Conservation (phyloP, 2,113 vertebrate species). For the Arizona elegans region DNA sequence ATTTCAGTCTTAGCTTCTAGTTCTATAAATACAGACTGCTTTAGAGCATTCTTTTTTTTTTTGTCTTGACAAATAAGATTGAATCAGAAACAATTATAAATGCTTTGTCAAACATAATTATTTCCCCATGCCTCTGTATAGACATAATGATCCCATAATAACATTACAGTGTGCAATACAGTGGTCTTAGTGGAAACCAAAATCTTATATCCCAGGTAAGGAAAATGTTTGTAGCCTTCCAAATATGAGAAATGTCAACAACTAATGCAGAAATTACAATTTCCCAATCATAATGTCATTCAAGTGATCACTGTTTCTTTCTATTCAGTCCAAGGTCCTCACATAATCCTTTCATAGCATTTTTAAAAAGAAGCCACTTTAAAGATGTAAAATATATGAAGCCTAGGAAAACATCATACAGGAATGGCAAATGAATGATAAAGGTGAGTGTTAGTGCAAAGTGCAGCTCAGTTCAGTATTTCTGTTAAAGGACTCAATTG, state of each 20-base stretch:
- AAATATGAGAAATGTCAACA: constrained; percentile 54
- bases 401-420: constrained; percentile 21
- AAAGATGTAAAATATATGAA: constrained; percentile 6
- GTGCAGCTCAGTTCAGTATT: constrained; percentile 72
- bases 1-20: constrained; percentile 9
- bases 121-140: constrained; percentile 38
- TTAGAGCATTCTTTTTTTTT: constrained; percentile 29
- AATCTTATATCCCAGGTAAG: constrained; percentile 67
- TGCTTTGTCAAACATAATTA: constrained; percentile 23
- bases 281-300: constrained; percentile 48
- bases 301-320: constrained; percentile 56
- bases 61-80: constrained; percentile 34
- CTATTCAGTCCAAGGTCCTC: constrained; percentile 44
- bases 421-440: constrained; percentile 51
- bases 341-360: constrained; percentile 10
- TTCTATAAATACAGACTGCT: constrained; percentile 45
- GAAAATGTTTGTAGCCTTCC: constrained; percentile 57
- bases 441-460: constrained; percentile 60
- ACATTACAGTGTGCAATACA: constrained; percentile 81
- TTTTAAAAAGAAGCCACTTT: neutral
- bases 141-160: constrained; percentile 64
- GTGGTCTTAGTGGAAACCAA: constrained; percentile 79
- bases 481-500: constrained; percentile 53
- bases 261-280: constrained; percentile 57
- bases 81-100: constrained; percentile 16